Conservation (phyloP, 2,888 invertebrate species). For the Lucinisca nassula region DNA sequence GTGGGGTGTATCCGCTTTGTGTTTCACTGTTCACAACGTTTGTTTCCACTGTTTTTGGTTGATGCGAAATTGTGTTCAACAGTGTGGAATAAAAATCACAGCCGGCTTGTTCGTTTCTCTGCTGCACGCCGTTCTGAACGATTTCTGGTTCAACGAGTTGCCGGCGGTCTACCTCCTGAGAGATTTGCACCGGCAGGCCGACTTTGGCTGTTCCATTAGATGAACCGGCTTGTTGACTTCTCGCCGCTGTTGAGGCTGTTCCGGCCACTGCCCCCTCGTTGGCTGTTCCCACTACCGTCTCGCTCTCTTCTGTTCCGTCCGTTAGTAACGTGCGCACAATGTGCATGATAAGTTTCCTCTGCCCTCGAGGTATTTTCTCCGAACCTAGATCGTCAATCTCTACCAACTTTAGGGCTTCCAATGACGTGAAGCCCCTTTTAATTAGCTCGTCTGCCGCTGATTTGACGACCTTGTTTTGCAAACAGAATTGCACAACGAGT, state of each 20-base stretch:
- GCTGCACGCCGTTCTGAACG: background rate
- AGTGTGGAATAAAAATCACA: too few species aligned
- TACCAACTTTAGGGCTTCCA: background rate
- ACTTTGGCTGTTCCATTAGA: background rate
- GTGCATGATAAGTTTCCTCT: background rate
- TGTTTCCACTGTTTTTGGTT: background rate
- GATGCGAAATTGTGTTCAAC: background rate
- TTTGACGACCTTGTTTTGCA: background rate
- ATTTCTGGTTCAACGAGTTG: background rate
- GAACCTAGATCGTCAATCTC: background rate
- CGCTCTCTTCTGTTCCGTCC: background rate
- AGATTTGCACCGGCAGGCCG: background rate
- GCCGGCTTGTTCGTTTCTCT: background rate
- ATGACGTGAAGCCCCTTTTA: background rate
- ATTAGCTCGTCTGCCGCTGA: background rate
- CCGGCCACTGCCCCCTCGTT: background rate
- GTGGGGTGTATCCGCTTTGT: background rate
- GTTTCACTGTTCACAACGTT: background rate
- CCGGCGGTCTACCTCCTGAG: background rate
- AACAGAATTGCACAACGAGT: too few species aligned
- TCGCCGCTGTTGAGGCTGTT: background rate
- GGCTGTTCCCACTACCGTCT: background rate
- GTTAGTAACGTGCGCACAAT: background rate
- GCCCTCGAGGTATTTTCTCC: background rate
- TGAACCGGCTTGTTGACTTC: background rate